Base-by-base conservation (phyloP, 2,797 vertebrate genomes). In the Oryzias sinensis region DNA sequence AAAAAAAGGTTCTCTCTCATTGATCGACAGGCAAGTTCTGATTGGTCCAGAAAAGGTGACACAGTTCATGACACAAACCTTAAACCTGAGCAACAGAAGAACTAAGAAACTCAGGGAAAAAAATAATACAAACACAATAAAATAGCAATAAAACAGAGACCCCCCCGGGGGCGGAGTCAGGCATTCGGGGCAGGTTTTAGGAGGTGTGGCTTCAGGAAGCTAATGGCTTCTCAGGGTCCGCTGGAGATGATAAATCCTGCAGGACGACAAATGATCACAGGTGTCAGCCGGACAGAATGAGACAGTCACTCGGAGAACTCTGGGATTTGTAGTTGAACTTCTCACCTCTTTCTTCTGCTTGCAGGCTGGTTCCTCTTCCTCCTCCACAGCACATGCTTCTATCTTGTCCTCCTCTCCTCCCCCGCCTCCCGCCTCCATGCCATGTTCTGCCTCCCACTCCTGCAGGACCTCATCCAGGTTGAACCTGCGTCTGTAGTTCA, bases 381-480 rank as follows among this genome's bases (percentile, higher is more conserved):
- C 90, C 58, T 87, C 86, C 11, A 66, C 25, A 2, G 76, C 68
- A 54, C 92, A 93, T 1, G 90, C 94, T 65, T 93, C 90, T 72
- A 94, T 91, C 25, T 53, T 92, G 1, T 91, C 94, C 56, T 92
- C 89, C 62, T 87, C 91, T n/a, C 89, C 90, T 16, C 87, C 91
- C n/a, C 89, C 88, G 0, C 87, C 89, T 68, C 86, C 89, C 49
- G 79, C 90, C 15, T 93, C 93, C 76, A 93, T 90, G 0, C 95
- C 96, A 0, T 98, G 95, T 29, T 97, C 95, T 0, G 95, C 94
- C 79, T 97, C 95, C 95, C 95, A 97, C 70, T 97, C 95, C 74
- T 95, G 94, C 59, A 97, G 88, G 41, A 97, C 95, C 80, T 97
- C 94, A 27, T 97, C 95, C 82, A 97, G 93, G 87, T 96, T 96